phyloP scores from a whole-genome alignment of 2,797 vertebrate species.

The Sebastes kiyomatsui region DNA sequence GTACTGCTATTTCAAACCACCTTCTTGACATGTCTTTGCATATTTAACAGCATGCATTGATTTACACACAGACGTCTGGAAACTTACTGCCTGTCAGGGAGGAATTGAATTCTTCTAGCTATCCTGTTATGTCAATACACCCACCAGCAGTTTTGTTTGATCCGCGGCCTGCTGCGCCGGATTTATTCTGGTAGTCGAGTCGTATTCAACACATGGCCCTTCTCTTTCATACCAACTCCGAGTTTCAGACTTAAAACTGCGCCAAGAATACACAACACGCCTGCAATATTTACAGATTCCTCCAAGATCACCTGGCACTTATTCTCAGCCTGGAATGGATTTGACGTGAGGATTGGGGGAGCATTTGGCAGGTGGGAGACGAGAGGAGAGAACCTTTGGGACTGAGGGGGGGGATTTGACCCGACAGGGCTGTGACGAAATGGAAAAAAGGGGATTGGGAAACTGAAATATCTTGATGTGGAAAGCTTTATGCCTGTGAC shows the following conservation, averaged over 20 bases:
- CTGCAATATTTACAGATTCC: conserved; percentile 40
- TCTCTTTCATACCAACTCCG: conserved; percentile 2
- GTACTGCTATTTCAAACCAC: conserved; percentile 6
- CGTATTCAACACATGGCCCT: conserved; percentile 17
- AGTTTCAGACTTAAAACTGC: conserved; percentile 10
- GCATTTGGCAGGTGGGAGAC: conserved; percentile 38
- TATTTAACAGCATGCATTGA: conserved; percentile 49
- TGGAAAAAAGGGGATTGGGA: background rate
- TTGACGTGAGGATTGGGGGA: conserved; percentile 5
- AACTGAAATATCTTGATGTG: background rate
- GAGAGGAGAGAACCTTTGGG: conserved; percentile 23
- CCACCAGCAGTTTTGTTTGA: conserved; percentile 40
- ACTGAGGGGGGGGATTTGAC: conserved; percentile 13
- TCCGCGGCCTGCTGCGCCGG: conserved; percentile 20
- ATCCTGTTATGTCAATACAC: conserved; percentile 47
- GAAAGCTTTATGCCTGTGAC: background rate
- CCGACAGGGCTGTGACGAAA: conserved; percentile 13
- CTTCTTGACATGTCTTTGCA: conserved; percentile 17
- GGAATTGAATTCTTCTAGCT: conserved; percentile 27
- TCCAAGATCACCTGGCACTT: conserved; percentile 38
- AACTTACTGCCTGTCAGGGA: conserved; percentile 24
- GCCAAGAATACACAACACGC: conserved; percentile 34
- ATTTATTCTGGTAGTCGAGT: conserved; percentile 36
- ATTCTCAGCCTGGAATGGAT: conserved; percentile 26
- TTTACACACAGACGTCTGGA: conserved; percentile 32